Percentiles rank a stretch among this genome's conserved stretches.
These are phyloP conservation scores for Acipenser transmontanus DNA, from an alignment of 2,797 vertebrate genomes.

Conservation along the genomic window DNA sequence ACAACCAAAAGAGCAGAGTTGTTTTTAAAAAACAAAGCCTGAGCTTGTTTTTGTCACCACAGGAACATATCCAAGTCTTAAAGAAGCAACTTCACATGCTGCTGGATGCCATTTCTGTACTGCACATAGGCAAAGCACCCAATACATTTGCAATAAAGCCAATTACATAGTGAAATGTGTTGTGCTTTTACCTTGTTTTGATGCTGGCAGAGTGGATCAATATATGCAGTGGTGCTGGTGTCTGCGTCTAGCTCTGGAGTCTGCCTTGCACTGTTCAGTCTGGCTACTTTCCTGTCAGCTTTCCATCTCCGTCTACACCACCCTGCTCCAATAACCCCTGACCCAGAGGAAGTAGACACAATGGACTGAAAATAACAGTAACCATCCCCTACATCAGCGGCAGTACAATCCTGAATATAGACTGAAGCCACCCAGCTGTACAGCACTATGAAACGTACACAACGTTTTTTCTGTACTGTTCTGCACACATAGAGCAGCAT, in stretches of 20 bases:
- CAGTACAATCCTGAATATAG: background rate
- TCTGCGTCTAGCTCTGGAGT: slow-evolving; percentile 45
- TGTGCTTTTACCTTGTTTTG: slow-evolving; percentile 43
- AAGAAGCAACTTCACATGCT: no score
- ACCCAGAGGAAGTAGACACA: slow-evolving; percentile 94
- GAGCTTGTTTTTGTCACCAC: no score
- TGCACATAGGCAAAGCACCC: no score
- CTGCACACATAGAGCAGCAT: slow-evolving; percentile 13
- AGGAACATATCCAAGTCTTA: no score
- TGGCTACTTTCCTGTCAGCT: slow-evolving; percentile 63
- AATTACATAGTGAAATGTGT: no score
- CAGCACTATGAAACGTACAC: no score
- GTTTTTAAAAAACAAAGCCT: no score
- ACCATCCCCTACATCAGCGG: slow-evolving; percentile 26
- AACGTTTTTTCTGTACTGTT: no score
- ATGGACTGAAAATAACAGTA: slow-evolving; percentile 88
- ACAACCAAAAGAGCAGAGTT: no score
- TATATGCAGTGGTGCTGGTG: slow-evolving; percentile 12
- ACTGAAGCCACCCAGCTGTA: no score
- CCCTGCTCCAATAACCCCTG: slow-evolving; percentile 86
- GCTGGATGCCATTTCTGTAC: no score
- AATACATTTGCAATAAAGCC: no score
- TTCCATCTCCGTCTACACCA: slow-evolving; percentile 71
- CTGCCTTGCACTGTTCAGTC: slow-evolving; percentile 48
- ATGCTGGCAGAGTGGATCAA: slow-evolving; percentile 27